phyloP scores from a whole-genome alignment of 2,797 vertebrate genomes.

The Smutsia gigantea region DNA sequence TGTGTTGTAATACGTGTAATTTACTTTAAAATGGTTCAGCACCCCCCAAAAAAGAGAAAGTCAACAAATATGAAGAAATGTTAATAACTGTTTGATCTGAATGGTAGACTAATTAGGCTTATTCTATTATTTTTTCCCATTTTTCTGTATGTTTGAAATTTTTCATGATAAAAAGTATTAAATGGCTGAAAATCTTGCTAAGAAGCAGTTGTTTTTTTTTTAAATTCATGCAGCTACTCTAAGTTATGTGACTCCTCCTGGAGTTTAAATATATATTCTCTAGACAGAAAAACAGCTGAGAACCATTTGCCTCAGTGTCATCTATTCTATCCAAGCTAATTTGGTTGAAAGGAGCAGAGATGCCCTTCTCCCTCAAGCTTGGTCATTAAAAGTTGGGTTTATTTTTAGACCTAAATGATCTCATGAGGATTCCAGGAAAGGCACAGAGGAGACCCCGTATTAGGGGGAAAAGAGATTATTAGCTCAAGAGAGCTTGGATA shows the following conservation, averaged over 20 bases:
- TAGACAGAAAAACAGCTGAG: neutral
- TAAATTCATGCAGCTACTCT: constrained; percentile 19
- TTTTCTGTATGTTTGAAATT: neutral
- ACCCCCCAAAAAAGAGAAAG: neutral
- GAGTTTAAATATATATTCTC: constrained; percentile 1
- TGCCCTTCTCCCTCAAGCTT: neutral
- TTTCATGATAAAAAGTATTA: neutral
- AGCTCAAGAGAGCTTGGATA: neutral
- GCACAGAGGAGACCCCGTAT: neutral
- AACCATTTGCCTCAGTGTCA: neutral
- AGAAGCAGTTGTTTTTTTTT: neutral
- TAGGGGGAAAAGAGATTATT: neutral
- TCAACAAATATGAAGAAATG: neutral
- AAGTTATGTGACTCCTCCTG: constrained; percentile 21
- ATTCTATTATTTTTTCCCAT: neutral
- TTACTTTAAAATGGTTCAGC: neutral
- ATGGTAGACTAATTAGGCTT: neutral
- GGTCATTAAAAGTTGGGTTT: neutral
- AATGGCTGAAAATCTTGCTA: neutral
- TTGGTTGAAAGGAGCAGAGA: neutral
- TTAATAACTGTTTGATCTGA: neutral
- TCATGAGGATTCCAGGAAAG: neutral
- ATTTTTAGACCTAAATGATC: neutral
- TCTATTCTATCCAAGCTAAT: constrained; percentile 42
- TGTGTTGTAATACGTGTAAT: neutral